Conservation (phyloP, 1,140 invertebrate genomes). For the Orius insidiosus region DNA sequence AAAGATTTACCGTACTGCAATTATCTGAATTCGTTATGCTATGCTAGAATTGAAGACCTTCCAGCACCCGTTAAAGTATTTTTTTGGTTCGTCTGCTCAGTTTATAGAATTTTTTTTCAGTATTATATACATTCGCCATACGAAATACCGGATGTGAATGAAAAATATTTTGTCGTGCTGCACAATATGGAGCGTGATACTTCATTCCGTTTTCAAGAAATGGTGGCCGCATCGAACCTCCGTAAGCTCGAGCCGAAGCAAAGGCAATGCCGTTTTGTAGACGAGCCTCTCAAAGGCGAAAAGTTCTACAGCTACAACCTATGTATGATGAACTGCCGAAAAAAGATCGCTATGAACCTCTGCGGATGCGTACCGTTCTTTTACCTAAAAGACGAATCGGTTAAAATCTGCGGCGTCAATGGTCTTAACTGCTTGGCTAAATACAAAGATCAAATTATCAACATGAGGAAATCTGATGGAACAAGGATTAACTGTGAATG, state of each 20-base stretch:
- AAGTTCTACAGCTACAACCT: constrained; percentile 42
- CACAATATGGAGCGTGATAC: constrained; percentile 28
- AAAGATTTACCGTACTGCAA: constrained; percentile 16
- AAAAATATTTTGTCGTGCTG: constrained; percentile 22
- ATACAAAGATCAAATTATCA: constrained; percentile 17
- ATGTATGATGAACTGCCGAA: constrained; percentile 46
- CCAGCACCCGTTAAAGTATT: constrained; percentile 18
- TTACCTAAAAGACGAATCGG: constrained; percentile 15
- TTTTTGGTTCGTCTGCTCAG: too few relatives aligned
- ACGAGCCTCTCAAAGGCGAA: constrained; percentile 35
- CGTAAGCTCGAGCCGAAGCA: constrained; percentile 29
- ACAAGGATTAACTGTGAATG: constrained; percentile 22
- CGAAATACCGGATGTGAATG: constrained; percentile 30
- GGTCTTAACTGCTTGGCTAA: constrained; percentile 27
- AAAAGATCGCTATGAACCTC: constrained; percentile 33
- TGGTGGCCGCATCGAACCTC: constrained; percentile 26
- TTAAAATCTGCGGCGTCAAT: constrained; percentile 22
- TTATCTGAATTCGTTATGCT: constrained; percentile 21
- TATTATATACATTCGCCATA: constrained; percentile 37
- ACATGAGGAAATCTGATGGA: constrained; percentile 11
- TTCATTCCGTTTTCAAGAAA: constrained; percentile 32
- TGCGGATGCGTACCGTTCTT: constrained; percentile 39
- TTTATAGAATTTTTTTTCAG: too few relatives aligned
- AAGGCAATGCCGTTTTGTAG: constrained; percentile 34
- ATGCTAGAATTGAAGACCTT: constrained; percentile 20